Evolutionary conservation across 2,113 vertebrate species (phyloP), one percentile per base, ranked within the genome.

Genomic region (Onychostruthus taczanowskii): DNA sequence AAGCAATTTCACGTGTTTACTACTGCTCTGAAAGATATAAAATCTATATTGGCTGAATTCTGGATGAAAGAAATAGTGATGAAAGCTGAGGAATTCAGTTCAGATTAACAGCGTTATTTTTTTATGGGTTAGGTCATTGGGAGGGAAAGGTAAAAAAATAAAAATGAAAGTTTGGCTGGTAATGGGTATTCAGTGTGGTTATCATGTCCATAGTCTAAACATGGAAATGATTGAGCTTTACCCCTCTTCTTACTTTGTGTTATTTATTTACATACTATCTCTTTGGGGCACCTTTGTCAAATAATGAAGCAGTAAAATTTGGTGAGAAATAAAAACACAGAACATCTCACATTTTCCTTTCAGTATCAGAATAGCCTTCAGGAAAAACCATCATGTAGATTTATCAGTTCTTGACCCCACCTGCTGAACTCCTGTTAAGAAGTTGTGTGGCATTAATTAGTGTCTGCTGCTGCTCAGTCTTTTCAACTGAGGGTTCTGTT

Each of bases 1-100:
- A 96, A 90, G 79, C 88, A 95, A 89, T 94, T 95, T 92, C 44
- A 84, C 59, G 43, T 93, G 89, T 94, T 94, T 96, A 89, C 84
- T 91, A 69, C 74, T 78, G 58, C 69, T 89, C 84, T 93, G 89
- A 82, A 94, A 91, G 84, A 76, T 63, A 49, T 31, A 62, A 87
- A 91, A 56, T 84, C 24, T 78, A 16, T 75, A 64, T 53, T 84
- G 67, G 72, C 53, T 77, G 67, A 69, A 73, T 72, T 78, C 61
- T 49, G 52, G 52, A 56, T 84, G 47, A 90, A 84, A 77, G 82
- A 50, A 80, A 50, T 26, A 17, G 43, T 63, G 55, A 70, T 80
- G 75, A 90, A 90, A 91, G 88, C 17, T 59, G 69, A 86, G 53
- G 61, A 86, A 87, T 85, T 87, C 12, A 10, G 30, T 67, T 84